A percentile compares a stretch with the other conserved stretches of the same genome.
phyloP scores from a whole-genome alignment of 2,888 invertebrate species.

The Enchytraeus crypticus region DNA sequence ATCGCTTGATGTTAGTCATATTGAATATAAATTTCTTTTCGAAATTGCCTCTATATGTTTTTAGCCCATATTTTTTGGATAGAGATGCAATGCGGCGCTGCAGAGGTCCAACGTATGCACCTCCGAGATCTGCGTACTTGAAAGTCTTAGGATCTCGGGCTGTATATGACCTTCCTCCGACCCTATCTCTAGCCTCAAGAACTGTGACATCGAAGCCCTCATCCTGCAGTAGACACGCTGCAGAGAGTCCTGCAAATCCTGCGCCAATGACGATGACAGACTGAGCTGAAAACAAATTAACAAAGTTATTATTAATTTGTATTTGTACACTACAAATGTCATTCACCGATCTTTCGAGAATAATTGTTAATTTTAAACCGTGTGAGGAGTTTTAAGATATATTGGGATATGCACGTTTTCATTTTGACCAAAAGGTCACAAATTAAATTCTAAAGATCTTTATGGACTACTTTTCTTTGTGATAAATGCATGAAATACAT shows the following conservation, averaged over 20 bases:
- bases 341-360: too few relatives aligned
- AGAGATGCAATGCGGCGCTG: constrained; percentile 32
- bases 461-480: too few relatives aligned
- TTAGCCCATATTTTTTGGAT: constrained; percentile 29
- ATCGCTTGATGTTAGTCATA: background rate
- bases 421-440: too few relatives aligned
- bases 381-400: too few relatives aligned
- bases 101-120: constrained; percentile 35
- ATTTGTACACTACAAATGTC: too few relatives aligned
- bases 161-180: constrained; percentile 50
- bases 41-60: constrained; percentile 29
- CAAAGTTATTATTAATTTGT: too few relatives aligned
- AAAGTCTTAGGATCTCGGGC: constrained; percentile 27
- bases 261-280: background rate
- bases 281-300: too few relatives aligned
- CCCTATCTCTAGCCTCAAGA: constrained; percentile 45
- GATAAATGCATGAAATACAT: too few relatives aligned
- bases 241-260: constrained; percentile 32
- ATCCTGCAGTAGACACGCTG: constrained; percentile 37
- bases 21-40: constrained; percentile 25
- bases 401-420: too few relatives aligned
- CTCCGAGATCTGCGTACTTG: constrained; percentile 32
- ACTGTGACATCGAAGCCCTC: constrained; percentile 35
- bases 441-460: too few relatives aligned
- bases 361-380: too few relatives aligned